Evolutionary conservation across 2,888 invertebrate genomes (phyloP).

Genomic region (Myathropa florea): DNA sequence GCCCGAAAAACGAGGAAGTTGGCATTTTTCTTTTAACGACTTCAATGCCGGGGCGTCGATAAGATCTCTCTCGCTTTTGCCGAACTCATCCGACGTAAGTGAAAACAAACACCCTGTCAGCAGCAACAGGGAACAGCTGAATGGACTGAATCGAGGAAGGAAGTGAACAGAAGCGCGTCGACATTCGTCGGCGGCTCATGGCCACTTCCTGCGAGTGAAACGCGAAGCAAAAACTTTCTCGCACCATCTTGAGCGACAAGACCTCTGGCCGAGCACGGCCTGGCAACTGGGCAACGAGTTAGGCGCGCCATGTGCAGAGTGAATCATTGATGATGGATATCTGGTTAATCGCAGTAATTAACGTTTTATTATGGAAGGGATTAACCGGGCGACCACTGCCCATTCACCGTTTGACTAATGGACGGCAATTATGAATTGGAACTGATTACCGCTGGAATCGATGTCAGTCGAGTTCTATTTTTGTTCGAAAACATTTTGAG

Average conservation of each 20-base stretch:
- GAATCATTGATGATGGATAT: slow-evolving; percentile 50
- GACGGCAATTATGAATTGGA: slow-evolving; percentile 21
- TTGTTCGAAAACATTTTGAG: background rate
- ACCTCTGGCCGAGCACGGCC: background rate
- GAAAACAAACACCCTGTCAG: slow-evolving; percentile 6
- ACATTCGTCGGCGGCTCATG: background rate
- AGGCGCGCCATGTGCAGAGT: background rate
- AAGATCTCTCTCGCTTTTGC: slow-evolving; percentile 39
- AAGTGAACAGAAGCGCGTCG: background rate
- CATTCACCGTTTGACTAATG: slow-evolving; percentile 15
- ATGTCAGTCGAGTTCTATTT: background rate
- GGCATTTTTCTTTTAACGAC: slow-evolving; percentile 49
- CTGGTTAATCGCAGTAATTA: slow-evolving; percentile 34
- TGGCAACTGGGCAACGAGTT: background rate
- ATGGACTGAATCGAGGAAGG: background rate
- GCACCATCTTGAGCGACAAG: background rate
- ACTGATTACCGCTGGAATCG: slow-evolving; percentile 16
- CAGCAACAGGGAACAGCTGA: background rate
- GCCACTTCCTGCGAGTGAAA: too few species aligned
- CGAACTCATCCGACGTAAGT: slow-evolving; percentile 21
- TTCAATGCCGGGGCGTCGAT: slow-evolving; percentile 37
- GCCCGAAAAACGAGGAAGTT: slow-evolving; percentile 47
- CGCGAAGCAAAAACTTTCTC: slow-evolving; percentile 12
- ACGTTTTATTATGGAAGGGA: slow-evolving; percentile 29
- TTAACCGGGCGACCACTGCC: slow-evolving; percentile 2